Conservation (phyloP, 2,797 vertebrate species). For the Lateolabrax maculatus region DNA sequence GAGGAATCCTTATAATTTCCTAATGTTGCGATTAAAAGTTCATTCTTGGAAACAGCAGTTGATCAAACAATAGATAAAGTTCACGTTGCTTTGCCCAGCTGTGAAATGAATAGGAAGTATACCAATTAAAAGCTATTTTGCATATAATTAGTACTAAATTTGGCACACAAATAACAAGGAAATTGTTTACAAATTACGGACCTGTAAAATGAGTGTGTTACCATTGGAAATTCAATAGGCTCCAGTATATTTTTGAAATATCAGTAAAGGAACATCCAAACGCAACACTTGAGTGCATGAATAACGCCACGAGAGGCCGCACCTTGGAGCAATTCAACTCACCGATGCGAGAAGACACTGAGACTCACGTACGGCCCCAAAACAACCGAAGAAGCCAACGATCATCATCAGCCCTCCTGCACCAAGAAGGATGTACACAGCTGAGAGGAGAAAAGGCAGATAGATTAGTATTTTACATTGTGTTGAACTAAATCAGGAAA, state of each 20-base stretch:
- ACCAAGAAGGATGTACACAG: slow-evolving; percentile 93
- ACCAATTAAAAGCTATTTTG: background rate
- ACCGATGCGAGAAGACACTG: slow-evolving; percentile 96
- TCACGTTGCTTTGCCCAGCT: background rate
- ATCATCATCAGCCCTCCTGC: slow-evolving; percentile 94
- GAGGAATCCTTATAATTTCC: background rate
- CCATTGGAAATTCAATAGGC: background rate
- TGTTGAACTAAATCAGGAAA: background rate
- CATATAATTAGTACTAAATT: background rate
- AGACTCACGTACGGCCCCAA: slow-evolving; percentile 94
- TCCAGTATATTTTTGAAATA: background rate
- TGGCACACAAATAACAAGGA: background rate
- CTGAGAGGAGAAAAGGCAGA: slow-evolving; percentile 77
- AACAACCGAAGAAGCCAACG: slow-evolving; percentile 97
- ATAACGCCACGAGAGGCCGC: background rate
- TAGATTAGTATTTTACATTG: background rate
- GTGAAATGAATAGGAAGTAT: background rate
- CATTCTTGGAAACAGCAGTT: background rate
- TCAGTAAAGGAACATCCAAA: background rate
- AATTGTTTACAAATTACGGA: background rate
- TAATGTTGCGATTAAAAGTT: background rate
- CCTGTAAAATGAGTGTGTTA: background rate
- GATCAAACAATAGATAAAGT: background rate
- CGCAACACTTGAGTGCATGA: background rate
- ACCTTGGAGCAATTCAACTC: slow-evolving; percentile 74